These are phyloP conservation scores for Ctena decussata DNA, from an alignment of 2,888 invertebrate genomes.

Conservation along the genomic window DNA sequence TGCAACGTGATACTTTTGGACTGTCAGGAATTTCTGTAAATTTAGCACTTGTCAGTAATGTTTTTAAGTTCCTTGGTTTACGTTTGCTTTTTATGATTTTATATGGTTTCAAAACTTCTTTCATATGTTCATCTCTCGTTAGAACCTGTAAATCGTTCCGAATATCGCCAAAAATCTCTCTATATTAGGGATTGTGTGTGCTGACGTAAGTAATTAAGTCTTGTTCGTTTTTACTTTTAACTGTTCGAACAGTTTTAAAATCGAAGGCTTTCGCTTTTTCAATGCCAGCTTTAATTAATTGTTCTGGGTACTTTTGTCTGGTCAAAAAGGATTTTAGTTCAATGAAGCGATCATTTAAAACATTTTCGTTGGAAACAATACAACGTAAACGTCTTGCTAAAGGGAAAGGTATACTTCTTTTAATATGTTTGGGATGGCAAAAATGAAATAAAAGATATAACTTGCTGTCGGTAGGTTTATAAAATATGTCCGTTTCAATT, in stretches of 20 bases:
- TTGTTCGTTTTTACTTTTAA: not conserved
- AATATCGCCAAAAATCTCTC: not conserved
- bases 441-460: too few relatives aligned
- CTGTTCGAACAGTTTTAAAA: not conserved
- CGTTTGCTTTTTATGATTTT: not conserved
- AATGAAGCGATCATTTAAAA: too few relatives aligned
- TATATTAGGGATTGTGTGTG: not conserved
- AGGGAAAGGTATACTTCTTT: too few relatives aligned
- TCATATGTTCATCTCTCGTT: not conserved
- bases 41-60: not conserved
- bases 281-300: not conserved
- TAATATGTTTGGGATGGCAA: too few relatives aligned
- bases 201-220: not conserved
- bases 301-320: not conserved
- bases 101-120: not conserved
- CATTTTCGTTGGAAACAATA: too few relatives aligned
- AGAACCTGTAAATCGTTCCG: not conserved
- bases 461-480: too few relatives aligned
- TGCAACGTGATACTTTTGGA: too few relatives aligned
- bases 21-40: too few relatives aligned
- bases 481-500: too few relatives aligned
- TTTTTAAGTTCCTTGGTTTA: not conserved
- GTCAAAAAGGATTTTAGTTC: too few relatives aligned
- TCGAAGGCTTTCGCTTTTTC: not conserved
- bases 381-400: too few relatives aligned